Evolutionary conservation across 2,113 vertebrate genomes (phyloP).

Genomic region (Ellobius talpinus): DNA sequence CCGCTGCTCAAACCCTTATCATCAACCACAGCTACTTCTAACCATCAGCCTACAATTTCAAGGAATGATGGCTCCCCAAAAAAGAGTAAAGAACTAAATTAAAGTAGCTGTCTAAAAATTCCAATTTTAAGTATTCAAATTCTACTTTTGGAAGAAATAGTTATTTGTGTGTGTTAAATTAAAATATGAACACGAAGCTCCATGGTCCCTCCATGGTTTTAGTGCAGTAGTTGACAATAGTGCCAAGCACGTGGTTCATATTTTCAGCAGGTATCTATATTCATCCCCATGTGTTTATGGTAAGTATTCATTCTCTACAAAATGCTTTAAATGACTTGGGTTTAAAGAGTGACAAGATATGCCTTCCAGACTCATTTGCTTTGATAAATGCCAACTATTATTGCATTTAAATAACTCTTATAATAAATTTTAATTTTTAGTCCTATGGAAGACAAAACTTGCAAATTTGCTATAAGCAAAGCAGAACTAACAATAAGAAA

Average conservation of each 20-base stretch:
- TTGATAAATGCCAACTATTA: neutral
- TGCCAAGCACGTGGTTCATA: neutral
- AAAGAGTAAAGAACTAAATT: neutral
- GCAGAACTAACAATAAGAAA: neutral
- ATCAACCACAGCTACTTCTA: neutral
- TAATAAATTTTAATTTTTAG: slow-evolving; percentile 54
- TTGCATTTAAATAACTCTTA: slow-evolving; percentile 36
- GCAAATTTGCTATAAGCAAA: neutral
- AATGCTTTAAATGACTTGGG: neutral
- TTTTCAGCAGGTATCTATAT: neutral
- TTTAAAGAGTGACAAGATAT: slow-evolving; percentile 28
- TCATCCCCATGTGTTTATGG: slow-evolving; percentile 16
- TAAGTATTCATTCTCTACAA: neutral
- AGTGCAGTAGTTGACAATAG: neutral
- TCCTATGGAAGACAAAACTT: neutral
- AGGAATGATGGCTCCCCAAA: neutral
- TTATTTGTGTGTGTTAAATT: neutral
- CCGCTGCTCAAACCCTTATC: neutral
- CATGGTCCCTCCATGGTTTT: neutral
- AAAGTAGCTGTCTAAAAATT: neutral
- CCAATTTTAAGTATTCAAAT: neutral
- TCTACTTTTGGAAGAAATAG: neutral
- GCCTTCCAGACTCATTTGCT: neutral
- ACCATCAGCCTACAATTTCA: neutral
- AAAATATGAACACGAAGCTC: neutral